These are phyloP conservation scores for Athalia circularis DNA, from an alignment of 2,888 invertebrate species.

Conservation along the genomic window DNA sequence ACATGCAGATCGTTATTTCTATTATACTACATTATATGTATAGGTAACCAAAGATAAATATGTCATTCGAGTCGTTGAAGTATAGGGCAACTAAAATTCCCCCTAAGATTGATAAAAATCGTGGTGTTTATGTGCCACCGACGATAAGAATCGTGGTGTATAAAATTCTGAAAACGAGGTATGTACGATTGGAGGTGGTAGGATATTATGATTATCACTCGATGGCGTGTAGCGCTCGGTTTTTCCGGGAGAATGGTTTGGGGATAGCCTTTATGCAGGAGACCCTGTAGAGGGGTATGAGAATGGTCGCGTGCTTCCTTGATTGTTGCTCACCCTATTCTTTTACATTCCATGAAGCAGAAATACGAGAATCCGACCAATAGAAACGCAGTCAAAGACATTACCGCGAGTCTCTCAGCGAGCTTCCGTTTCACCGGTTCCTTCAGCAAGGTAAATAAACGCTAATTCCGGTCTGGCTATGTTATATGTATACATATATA, in stretches of 20 bases:
- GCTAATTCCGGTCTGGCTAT: conserved; percentile 24
- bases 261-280: conserved; percentile 21
- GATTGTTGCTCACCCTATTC: conserved; percentile 30
- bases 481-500: not conserved
- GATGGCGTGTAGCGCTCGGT: conserved; percentile 2
- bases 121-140: not conserved
- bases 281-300: conserved; percentile 6
- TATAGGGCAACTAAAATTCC: too few species aligned
- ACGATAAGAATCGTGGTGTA: not conserved
- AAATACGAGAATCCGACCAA: conserved; percentile 26
- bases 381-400: conserved; percentile 22
- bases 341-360: conserved; percentile 21
- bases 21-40: too few species aligned
- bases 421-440: conserved; percentile 18
- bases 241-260: conserved; percentile 16
- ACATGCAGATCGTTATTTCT: too few species aligned
- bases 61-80: too few species aligned
- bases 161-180: conserved; percentile 15
- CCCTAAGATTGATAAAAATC: not conserved
- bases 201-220: conserved; percentile 23
- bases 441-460: conserved; percentile 28
- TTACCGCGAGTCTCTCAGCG: conserved; percentile 30
- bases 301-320: conserved; percentile 31
- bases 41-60: too few species aligned
- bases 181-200: not conserved